Evolutionary conservation across 1,140 invertebrate species (phyloP), one percentile per base, ranked within the genome.

Genomic region (Eurosta solidaginis): DNA sequence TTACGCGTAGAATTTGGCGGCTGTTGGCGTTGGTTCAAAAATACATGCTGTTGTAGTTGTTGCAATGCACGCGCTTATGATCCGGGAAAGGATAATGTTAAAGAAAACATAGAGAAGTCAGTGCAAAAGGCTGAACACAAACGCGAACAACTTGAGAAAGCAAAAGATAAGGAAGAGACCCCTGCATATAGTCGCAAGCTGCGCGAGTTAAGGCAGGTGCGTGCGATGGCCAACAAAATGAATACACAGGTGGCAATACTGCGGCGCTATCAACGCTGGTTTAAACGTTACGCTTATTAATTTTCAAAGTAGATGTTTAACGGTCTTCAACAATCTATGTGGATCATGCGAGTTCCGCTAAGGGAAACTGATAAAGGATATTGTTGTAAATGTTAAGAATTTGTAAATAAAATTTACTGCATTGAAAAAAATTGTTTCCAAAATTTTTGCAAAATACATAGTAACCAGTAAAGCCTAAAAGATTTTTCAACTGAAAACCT

Each of bases 1-100:
- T 45, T 85, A 4, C 36, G 76, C 3, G 76, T 81, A 7, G 84
- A 85, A 44, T 82, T 63, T 45, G 44, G 44, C 12, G 22, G 22
- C 7, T 74, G 40, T 42, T 29, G 73, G 9, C 73, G 44, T 4
- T 47, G 73, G 42, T 74, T n/a, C 40, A 74, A 74, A 14, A 14
- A 22, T 47, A 29, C 22, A 45, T 47, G 40, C 6, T 74, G 73
- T 12, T 4, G 42, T 68, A 40, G 59, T 22, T 68, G 33, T 40
- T 17, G 12, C n/a, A 68, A 68, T n/a, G n/a, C n/a, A n/a, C 59
- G 59, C 40, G 33, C 22, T 20, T 68, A 68, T 9, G 33, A 42
- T 22, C 33, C 59, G n/a, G n/a, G 40, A 33, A 42, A 22, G 14
- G 33, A 33, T 6, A 20, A 68, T 29, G 59, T 68, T 68, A 68